Conservation (phyloP, 1,140 invertebrate genomes). For the Sitobion miscanthi region DNA sequence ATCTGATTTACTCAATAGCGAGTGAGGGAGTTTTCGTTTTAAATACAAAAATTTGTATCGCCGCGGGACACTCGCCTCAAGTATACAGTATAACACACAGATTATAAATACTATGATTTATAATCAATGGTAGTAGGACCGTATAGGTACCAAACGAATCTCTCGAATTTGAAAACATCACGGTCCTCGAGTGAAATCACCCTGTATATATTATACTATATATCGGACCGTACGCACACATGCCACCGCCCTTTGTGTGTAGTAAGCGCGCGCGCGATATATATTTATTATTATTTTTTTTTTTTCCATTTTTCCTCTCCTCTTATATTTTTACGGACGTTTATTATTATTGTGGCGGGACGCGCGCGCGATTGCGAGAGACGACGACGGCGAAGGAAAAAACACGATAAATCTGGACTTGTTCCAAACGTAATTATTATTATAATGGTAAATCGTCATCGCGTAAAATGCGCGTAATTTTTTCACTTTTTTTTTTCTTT, state of each 20-base stretch:
- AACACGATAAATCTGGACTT: neutral
- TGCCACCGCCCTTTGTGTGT: neutral
- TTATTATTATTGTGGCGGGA: neutral
- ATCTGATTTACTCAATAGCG: neutral
- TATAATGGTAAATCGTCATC: neutral
- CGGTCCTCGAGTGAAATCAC: neutral
- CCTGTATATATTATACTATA: neutral
- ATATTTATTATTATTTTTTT: neutral
- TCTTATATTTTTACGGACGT: neutral
- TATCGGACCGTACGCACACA: neutral
- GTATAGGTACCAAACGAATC: neutral
- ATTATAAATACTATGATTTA: no score
- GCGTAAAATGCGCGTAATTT: slow-evolving; percentile 7
- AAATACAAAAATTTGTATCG: neutral
- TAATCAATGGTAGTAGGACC: no score
- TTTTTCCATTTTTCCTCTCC: neutral
- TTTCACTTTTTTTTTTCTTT: neutral
- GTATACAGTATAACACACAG: no score
- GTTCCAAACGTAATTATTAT: slow-evolving; percentile 12
- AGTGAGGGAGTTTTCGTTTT: neutral
- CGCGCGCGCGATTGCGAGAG: neutral
- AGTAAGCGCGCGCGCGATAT: neutral
- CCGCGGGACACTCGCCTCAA: no score
- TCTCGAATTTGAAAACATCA: neutral
- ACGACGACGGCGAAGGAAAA: neutral